These are phyloP conservation scores for Cygnus buccinator DNA, from an alignment of 2,113 vertebrate species.

Conservation along the genomic window DNA sequence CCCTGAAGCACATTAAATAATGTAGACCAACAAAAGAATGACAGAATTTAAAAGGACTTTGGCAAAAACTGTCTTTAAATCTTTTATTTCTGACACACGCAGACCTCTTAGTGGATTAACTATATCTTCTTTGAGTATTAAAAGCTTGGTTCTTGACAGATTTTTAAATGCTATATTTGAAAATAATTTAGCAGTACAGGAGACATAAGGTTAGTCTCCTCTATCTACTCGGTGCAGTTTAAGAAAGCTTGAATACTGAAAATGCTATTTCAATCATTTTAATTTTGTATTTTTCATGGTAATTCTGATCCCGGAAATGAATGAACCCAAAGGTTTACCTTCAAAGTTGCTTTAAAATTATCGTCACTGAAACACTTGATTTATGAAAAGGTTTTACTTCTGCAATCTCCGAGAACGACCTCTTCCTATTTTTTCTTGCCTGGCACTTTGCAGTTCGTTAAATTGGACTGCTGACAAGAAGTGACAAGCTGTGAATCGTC, in stretches of 20 bases:
- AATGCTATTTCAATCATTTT: neutral
- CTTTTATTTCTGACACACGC: neutral
- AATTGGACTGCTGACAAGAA: neutral
- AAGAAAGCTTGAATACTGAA: neutral
- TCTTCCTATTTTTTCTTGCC: neutral
- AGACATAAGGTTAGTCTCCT: neutral
- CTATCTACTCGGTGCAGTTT: neutral
- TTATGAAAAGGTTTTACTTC: neutral
- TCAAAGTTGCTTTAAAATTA: neutral
- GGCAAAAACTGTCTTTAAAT: neutral
- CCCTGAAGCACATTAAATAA: neutral
- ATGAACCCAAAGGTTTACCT: neutral
- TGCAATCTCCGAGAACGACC: neutral
- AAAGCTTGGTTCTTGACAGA: neutral
- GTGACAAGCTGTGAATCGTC: neutral
- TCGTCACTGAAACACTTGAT: neutral
- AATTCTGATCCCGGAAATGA: neutral
- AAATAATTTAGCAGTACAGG: neutral
- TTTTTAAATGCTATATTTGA: neutral
- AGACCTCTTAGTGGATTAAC: neutral
- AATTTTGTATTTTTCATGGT: neutral
- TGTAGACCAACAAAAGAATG: neutral
- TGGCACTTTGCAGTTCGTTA: neutral
- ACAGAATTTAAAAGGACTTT: neutral
- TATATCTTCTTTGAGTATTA: neutral